Conservation (phyloP, 2,113 vertebrate species). For the Rhinolophus sinicus region DNA sequence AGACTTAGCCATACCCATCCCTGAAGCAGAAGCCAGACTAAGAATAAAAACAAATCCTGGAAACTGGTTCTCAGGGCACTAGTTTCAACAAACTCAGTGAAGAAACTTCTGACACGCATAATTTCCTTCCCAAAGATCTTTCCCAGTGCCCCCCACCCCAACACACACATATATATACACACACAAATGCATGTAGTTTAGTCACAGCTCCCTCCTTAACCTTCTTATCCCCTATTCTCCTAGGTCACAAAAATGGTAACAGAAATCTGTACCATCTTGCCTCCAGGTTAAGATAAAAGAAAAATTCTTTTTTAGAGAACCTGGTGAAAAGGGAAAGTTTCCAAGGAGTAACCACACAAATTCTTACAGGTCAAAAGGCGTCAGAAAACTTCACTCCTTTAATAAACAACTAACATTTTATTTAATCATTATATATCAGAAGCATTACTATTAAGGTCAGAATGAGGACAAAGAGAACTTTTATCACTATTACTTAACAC, state of each 20-base stretch:
- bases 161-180: not conserved
- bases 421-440: not conserved
- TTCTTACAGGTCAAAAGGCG: not conserved
- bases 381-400: constrained; percentile 22
- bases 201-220: not conserved
- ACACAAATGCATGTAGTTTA: not conserved
- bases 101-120: not conserved
- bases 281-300: constrained; percentile 6
- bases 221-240: not conserved
- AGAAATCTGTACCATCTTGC: not conserved
- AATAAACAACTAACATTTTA: not conserved
- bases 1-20: not conserved
- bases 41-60: constrained; percentile 32
- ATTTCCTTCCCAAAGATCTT: not conserved
- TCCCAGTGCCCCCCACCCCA: not conserved
- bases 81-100: constrained; percentile 29
- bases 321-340: not conserved
- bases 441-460: not conserved
- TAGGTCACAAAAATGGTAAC: not conserved
- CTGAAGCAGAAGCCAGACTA: not conserved
- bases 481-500: not conserved
- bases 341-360: not conserved
- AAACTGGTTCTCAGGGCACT: not conserved
- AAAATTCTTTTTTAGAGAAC: not conserved
- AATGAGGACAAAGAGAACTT: not conserved